These are phyloP conservation scores for Cirrhinus mrigala DNA, from an alignment of 2,797 vertebrate species.

Conservation along the genomic window DNA sequence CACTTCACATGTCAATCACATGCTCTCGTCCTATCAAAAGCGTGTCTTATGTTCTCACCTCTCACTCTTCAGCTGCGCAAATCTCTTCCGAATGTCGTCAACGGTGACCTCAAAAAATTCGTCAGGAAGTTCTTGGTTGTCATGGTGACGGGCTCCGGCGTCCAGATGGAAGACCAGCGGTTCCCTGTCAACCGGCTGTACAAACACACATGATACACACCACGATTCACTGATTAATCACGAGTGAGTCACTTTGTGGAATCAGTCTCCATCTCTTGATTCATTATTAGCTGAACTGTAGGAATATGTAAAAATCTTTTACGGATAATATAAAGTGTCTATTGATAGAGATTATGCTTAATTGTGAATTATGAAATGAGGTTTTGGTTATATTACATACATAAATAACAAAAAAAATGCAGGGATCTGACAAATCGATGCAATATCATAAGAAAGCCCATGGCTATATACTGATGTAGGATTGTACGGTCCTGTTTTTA, in stretches of 20 bases:
- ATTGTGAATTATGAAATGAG: neutral
- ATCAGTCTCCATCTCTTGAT: too few species aligned
- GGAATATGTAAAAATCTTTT: too few species aligned
- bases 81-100: constrained; percentile 91
- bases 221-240: too few species aligned
- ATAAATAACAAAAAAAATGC: neutral
- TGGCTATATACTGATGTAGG: neutral
- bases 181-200: constrained; percentile 84
- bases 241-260: too few species aligned
- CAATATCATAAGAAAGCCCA: neutral
- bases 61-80: constrained; percentile 94
- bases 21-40: neutral
- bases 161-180: constrained; percentile 89
- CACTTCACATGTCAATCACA: neutral
- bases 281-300: too few species aligned
- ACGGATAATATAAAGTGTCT: too few species aligned
- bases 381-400: neutral
- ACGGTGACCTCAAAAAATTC: constrained; percentile 97
- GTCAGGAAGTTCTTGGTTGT: constrained; percentile 82
- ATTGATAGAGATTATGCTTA: too few species aligned
- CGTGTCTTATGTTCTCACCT: constrained; percentile 75
- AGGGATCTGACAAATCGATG: neutral
- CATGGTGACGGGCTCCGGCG: constrained; percentile 63
- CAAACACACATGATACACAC: neutral
- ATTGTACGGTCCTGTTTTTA: constrained; percentile 55